phyloP scores from a whole-genome alignment of 2,888 invertebrate species.

The Orthonychiurus folsomi region DNA sequence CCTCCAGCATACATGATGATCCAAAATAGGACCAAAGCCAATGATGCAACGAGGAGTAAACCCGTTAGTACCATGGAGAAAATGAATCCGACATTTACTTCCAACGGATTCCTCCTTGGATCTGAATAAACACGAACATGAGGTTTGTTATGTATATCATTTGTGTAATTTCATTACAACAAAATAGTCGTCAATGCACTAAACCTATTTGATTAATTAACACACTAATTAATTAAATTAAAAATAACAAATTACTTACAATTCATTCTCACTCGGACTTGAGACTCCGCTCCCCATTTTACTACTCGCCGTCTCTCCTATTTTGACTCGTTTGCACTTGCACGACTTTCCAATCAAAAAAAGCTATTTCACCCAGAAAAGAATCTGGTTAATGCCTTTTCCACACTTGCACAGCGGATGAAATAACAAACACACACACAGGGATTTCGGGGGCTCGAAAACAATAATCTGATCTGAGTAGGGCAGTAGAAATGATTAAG shows the following conservation, averaged over 20 bases:
- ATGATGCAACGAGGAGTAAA: conserved; percentile 65
- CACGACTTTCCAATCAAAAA: too few relatives aligned
- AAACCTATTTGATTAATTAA: neutral
- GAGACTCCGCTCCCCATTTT: neutral
- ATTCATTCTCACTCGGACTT: neutral
- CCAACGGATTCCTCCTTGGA: conserved; percentile 37
- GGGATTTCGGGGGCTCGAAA: too few relatives aligned
- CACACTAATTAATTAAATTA: neutral
- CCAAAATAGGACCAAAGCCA: conserved; percentile 73
- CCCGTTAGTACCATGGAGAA: conserved; percentile 58
- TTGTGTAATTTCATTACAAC: too few relatives aligned
- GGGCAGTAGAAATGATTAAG: neutral
- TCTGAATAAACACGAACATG: too few relatives aligned
- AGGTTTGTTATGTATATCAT: too few relatives aligned
- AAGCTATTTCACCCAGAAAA: too few relatives aligned
- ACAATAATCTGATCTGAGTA: neutral
- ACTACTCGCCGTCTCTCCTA: too few relatives aligned
- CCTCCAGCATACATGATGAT: conserved; percentile 68
- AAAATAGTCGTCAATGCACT: neutral
- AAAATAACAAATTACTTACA: neutral
- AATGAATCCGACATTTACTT: conserved; percentile 32
- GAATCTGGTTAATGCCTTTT: too few relatives aligned
- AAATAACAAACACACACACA: too few relatives aligned
- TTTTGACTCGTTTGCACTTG: too few relatives aligned
- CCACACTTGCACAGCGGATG: too few relatives aligned